Evolutionary conservation across 2,113 vertebrate genomes (phyloP).

Genomic region (Strix uralensis): DNA sequence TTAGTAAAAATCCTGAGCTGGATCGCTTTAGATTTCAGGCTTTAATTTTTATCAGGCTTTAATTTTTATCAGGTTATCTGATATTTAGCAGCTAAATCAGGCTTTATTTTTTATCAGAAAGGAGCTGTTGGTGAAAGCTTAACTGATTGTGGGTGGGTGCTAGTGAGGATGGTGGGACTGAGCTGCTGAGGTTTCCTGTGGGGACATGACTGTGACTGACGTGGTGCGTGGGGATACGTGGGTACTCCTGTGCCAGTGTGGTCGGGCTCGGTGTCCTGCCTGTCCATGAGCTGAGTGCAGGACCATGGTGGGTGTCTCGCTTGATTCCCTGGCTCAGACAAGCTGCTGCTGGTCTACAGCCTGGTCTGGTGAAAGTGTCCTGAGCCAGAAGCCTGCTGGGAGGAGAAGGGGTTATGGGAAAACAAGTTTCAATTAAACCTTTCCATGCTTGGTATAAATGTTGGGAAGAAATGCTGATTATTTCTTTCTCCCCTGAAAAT

Average conservation of each 20-base stretch:
- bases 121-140: not conserved
- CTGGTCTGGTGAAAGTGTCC: not conserved
- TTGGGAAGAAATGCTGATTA: not conserved
- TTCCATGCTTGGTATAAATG: not conserved
- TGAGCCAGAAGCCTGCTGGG: not conserved
- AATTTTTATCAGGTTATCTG: not conserved
- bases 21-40: not conserved
- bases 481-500: not conserved
- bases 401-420: not conserved
- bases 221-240: fast-evolving
- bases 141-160: not conserved
- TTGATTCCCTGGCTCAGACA: fast-evolving
- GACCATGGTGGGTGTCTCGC: not conserved
- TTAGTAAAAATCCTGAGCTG: not conserved
- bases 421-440: not conserved
- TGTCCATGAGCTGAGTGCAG: fast-evolving
- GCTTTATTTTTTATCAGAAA: not conserved
- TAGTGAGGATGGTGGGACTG: not conserved
- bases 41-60: not conserved
- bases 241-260: fast-evolving
- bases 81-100: not conserved
- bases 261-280: not conserved
- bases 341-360: not conserved
- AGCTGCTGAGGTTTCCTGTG: not conserved
- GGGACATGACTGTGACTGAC: fast-evolving